Evolutionary conservation across 1,140 invertebrate species (phyloP), one percentile per base, ranked within the genome.

Genomic region (Pissodes strobi): DNA sequence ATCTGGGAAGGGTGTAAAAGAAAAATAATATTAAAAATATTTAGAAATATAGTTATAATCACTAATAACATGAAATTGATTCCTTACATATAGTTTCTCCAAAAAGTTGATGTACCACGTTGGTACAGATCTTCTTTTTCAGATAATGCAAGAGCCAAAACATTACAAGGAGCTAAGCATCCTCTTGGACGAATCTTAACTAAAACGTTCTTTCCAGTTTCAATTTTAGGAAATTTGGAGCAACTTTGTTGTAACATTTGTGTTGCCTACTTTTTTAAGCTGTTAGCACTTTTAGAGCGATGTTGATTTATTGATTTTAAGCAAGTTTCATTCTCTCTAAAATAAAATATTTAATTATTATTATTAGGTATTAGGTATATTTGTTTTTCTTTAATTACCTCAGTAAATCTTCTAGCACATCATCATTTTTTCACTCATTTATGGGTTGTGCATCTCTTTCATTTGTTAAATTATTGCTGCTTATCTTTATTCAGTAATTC

Each of bases 241-340:
- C n/a, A n/a, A n/a, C n/a, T 43, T 43, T 10, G 39, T 6, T n/a
- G 9, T 43, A n/a, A 17, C 10, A 43, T n/a, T 43, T 43, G 4
- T 17, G 9, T 43, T 43, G 39, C 39, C 15, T 43, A 13, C 15
- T 43, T 43, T 43, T 43, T 43, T 43, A 43, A 43, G 15, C 39
- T 43, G 39, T 43, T 43, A 43, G 13, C 39, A 13, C 39, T 43
- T 10, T 17, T 13, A 43, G 9, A 43, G 13, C 39, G 15, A 43
- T 43, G 39, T 43, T 43, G 39, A 43, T 43, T 43, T 43, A 43
- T 43, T n/a, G 6, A 43, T 43, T 43, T 43, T 43, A 43, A 17
- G 15, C 39, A 13, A 17, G 39, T 13, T 43, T 43, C 15, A 17
- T 43, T 9, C 15, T 43, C 39, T 43, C 39, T 43, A 43, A 43